phyloP scores from a whole-genome alignment of 2,113 vertebrate species.

The Lepidiolamprologus cunningtoni region DNA sequence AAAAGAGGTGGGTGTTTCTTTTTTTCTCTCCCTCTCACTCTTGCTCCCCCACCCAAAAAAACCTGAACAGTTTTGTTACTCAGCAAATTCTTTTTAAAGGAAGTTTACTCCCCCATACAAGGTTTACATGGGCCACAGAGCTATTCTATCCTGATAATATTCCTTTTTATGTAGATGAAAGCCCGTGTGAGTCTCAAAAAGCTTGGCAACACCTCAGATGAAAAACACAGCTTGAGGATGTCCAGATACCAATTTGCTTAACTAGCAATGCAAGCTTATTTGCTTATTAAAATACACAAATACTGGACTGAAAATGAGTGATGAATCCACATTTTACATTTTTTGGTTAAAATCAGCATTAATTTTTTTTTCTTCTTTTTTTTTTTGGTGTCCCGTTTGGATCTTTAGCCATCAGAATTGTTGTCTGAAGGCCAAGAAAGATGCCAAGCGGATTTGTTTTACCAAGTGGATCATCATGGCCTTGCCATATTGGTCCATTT shows the following conservation, averaged over 20 bases:
- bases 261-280: not conserved
- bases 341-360: not conserved
- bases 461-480: too few species aligned
- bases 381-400: too few species aligned
- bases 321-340: not conserved
- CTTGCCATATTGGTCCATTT: too few species aligned
- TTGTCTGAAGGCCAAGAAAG: too few species aligned
- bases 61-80: not conserved
- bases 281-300: not conserved
- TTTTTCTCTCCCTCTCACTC: not conserved
- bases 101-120: conserved; percentile 3
- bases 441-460: too few species aligned
- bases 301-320: not conserved
- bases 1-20: conserved; percentile 24
- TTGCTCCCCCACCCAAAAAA: not conserved
- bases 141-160: conserved; percentile 3
- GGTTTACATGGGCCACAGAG: conserved; percentile 5
- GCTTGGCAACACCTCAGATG: not conserved
- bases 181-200: not conserved
- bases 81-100: conserved; percentile 9
- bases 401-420: too few species aligned
- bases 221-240: not conserved
- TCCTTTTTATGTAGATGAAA: conserved; percentile 27
- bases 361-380: not conserved
- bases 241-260: not conserved